phyloP scores from a whole-genome alignment of 2,797 vertebrate genomes.

The Triplophysa bombifrons region DNA sequence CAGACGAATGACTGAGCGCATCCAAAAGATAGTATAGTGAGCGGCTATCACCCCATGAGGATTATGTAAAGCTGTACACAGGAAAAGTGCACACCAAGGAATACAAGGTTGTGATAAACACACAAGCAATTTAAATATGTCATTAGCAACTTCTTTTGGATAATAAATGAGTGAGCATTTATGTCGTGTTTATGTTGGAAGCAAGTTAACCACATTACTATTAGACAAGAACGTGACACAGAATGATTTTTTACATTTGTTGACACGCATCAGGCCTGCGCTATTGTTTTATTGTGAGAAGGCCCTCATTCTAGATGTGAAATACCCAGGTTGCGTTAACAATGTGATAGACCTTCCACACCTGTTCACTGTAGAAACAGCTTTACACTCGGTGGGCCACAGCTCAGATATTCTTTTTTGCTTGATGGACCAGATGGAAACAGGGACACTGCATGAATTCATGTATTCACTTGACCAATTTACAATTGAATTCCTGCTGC shows the following conservation, averaged over 20 bases:
- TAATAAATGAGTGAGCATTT: background rate
- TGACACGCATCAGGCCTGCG: background rate
- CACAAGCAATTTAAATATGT: conserved; percentile 13
- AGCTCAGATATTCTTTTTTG: background rate
- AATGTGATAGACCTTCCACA: conserved; percentile 4
- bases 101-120: conserved; percentile 11
- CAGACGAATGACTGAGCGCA: conserved; percentile 8
- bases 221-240: background rate
- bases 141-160: conserved; percentile 5
- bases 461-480: background rate
- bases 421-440: background rate
- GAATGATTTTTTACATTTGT: background rate
- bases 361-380: background rate
- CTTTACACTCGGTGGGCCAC: background rate
- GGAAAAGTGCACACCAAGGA: conserved; percentile 26
- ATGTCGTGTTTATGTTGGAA: background rate
- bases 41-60: conserved; percentile 18
- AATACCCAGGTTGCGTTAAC: conserved; percentile 10
- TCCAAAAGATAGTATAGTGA: conserved; percentile 9
- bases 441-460: background rate
- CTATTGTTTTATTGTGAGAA: background rate
- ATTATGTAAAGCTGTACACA: conserved; percentile 15
- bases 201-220: background rate
- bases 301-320: background rate
- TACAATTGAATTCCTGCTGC: background rate